phyloP scores from a whole-genome alignment of 2,888 invertebrate species.

The Drosophila barbarae region DNA sequence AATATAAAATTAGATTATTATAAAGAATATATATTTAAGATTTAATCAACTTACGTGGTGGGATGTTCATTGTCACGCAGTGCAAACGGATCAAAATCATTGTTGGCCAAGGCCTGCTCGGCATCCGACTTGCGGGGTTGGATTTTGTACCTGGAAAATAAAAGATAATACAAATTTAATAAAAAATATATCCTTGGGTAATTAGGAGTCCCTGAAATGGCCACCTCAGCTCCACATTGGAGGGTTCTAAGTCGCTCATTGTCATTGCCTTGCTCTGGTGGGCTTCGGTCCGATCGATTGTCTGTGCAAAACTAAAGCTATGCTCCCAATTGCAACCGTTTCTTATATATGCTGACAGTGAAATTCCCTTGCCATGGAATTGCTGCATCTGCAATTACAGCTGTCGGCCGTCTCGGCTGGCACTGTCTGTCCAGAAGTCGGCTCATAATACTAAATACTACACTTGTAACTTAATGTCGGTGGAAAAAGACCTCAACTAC shows the following conservation, averaged over 20 bases:
- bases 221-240: constrained; percentile 61
- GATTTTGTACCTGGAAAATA: constrained; percentile 74
- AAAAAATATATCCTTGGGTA: neutral
- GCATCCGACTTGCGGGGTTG: constrained; percentile 81
- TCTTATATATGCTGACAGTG: constrained; percentile 66
- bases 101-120: constrained; percentile 81
- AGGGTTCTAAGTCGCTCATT: constrained; percentile 43
- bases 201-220: neutral
- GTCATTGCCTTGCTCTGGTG: constrained; percentile 17
- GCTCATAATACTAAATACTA: constrained; percentile 57
- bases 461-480: constrained; percentile 48
- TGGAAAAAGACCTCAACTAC: neutral
- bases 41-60: constrained; percentile 86
- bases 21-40: neutral
- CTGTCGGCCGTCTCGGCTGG: constrained; percentile 18
- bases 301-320: constrained; percentile 50
- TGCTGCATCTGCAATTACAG: constrained; percentile 74
- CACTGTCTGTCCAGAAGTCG: constrained; percentile 30
- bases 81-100: constrained; percentile 87
- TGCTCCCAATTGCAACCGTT: constrained; percentile 43
- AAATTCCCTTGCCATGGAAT: constrained; percentile 62
- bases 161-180: neutral
- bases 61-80: constrained; percentile 87
- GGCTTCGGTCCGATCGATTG: constrained; percentile 30
- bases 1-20: neutral